These are phyloP conservation scores for Dolichopus griseipennis DNA, from an alignment of 2,888 invertebrate species.

Conservation along the genomic window DNA sequence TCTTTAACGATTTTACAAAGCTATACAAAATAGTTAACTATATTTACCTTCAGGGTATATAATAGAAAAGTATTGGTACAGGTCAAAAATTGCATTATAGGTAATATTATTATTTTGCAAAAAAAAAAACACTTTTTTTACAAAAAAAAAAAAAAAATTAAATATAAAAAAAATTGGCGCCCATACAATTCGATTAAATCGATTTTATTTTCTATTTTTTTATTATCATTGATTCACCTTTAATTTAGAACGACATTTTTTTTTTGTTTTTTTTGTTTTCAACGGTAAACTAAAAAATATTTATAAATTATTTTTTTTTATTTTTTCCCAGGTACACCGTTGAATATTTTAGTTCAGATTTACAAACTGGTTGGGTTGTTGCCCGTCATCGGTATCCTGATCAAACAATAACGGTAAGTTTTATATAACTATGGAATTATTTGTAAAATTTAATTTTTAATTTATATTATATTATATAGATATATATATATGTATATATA, in stretches of 20 bases:
- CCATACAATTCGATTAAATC: not conserved
- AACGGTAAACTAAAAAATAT: not conserved
- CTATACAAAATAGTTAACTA: no score
- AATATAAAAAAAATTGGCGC: not conserved
- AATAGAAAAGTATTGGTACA: no score
- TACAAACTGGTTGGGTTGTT: constrained; percentile 68
- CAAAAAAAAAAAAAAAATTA: not conserved
- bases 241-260: constrained; percentile 7
- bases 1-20: no score
- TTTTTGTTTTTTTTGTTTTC: constrained; percentile 13
- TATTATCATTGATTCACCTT: not conserved
- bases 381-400: constrained; percentile 59
- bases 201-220: not conserved
- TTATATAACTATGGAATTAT: constrained; percentile 21
- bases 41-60: no score
- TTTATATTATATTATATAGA: no score
- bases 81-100: not conserved
- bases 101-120: not conserved
- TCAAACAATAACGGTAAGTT: constrained; percentile 57
- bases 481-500: no score
- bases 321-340: constrained; percentile 61
- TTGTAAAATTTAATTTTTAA: constrained; percentile 16
- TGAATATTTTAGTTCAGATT: constrained; percentile 67
- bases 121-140: not conserved
- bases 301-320: not conserved